These are phyloP conservation scores for Bergia sp. DNA, from an alignment of 92 coral and sea anemone species.

Conservation along the genomic window DNA sequence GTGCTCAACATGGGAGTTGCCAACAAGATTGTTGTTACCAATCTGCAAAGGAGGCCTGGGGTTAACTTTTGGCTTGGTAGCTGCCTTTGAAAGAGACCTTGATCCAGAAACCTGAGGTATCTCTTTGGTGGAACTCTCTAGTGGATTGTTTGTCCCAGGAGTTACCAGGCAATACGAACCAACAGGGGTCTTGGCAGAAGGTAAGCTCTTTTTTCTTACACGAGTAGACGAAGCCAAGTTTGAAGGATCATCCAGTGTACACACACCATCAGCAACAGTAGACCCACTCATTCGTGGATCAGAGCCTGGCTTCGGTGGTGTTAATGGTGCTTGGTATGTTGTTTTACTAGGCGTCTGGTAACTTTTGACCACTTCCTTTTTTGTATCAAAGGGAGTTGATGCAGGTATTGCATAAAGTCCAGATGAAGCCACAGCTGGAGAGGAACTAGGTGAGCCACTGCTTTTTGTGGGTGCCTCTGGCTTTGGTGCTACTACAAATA, in stretches of 20 bases:
- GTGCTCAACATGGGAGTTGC: constrained; percentile 2
- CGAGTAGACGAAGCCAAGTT: neutral
- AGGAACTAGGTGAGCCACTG: neutral
- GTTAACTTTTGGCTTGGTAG: constrained; percentile 15
- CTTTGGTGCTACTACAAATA: constrained; percentile 15
- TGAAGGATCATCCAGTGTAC: neutral
- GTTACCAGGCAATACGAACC: constrained; percentile 23
- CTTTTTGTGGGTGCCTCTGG: constrained; percentile 7
- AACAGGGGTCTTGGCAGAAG: neutral
- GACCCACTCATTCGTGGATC: neutral
- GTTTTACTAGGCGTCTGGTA: constrained; percentile 3
- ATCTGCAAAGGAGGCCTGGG: constrained; percentile 29
- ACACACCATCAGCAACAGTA: neutral
- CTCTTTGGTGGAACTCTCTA: constrained; percentile 8
- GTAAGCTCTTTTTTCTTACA: neutral
- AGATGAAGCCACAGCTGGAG: neutral
- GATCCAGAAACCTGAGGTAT: constrained; percentile 21
- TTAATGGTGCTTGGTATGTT: constrained; percentile 5
- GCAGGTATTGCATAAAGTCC: constrained; percentile 20
- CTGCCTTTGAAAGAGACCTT: constrained; percentile 40
- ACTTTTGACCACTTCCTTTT: neutral
- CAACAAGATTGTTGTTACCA: neutral
- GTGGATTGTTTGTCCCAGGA: neutral
- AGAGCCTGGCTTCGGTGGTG: neutral
- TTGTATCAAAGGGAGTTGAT: neutral